These are phyloP conservation scores for Schizopygopsis malacanthus DNA, from an alignment of 2,797 vertebrate species.

Conservation along the genomic window DNA sequence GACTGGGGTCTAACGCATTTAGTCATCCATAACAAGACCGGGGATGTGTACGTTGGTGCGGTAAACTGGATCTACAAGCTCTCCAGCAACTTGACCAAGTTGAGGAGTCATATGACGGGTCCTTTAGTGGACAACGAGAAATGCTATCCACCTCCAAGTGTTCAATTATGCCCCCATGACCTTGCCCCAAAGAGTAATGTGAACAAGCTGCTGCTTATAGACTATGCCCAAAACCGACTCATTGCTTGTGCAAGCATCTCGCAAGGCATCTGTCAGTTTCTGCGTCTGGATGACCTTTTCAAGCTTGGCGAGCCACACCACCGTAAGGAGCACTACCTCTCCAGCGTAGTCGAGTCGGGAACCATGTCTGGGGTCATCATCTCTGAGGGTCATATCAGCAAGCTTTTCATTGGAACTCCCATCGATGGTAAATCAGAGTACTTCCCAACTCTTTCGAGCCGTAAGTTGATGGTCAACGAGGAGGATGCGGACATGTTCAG, in stretches of 20 bases:
- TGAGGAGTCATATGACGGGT: conserved; percentile 93
- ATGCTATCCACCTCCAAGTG: conserved; percentile 96
- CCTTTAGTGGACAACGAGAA: conserved; percentile 96
- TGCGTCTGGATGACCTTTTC: conserved; percentile 95
- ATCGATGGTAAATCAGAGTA: conserved; percentile 98
- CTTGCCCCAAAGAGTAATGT: conserved; percentile 90
- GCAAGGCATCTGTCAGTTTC: conserved; percentile 97
- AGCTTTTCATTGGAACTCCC: conserved; percentile 95
- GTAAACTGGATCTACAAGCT: conserved; percentile 99
- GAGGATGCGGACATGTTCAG: conserved; percentile 99
- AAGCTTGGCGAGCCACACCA: conserved; percentile 98
- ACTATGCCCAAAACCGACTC: conserved; percentile 94
- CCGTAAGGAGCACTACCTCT: conserved; percentile 99
- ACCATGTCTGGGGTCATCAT: conserved; percentile 99
- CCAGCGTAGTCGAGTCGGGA: conserved; percentile 91
- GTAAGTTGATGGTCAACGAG: conserved; percentile 95
- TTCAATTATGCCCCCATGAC: conserved; percentile 93
- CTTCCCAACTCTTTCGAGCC: conserved; percentile 96
- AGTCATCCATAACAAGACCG: conserved; percentile 93
- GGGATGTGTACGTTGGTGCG: conserved; percentile 94
- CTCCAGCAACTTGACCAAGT: conserved; percentile 91
- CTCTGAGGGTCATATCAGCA: conserved; percentile 84
- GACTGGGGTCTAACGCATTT: conserved; percentile 93
- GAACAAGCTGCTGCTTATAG: conserved; percentile 97
- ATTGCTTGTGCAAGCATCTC: conserved; percentile 96